Evolutionary conservation across 2,888 invertebrate species (phyloP).

Genomic region (Himalopsyche tibetana): DNA sequence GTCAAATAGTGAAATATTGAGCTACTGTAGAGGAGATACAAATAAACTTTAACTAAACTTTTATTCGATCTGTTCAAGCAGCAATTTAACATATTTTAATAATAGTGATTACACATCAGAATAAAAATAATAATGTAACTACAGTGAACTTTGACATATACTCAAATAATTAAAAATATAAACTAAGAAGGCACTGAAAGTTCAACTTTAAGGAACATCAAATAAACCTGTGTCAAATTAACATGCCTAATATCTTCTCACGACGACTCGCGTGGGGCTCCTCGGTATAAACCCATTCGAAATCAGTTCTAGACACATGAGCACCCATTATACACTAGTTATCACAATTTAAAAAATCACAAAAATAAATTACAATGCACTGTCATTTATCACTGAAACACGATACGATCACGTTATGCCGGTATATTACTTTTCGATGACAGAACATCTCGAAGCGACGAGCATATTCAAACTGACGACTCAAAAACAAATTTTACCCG

Average conservation of each 20-base stretch:
- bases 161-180: not conserved
- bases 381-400: not conserved
- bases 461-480: conserved; percentile 1
- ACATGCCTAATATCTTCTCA: conserved; percentile 92
- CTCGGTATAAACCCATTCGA: conserved; percentile 98
- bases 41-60: too few relatives aligned
- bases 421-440: conserved; percentile 15
- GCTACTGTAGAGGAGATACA: too few relatives aligned
- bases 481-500: not conserved
- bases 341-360: conserved; percentile 21
- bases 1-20: too few relatives aligned
- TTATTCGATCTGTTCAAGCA: not conserved
- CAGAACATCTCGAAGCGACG: not conserved
- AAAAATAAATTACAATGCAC: conserved; percentile 23
- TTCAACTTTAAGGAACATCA: too few relatives aligned
- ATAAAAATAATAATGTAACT: not conserved
- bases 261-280: conserved; percentile 98
- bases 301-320: conserved; percentile 94
- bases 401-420: not conserved
- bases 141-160: not conserved
- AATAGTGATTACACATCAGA: not conserved
- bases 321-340: conserved; percentile 86
- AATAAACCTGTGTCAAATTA: not conserved
- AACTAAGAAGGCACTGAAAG: too few relatives aligned
- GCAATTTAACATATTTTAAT: not conserved